Evolutionary conservation across 2,113 vertebrate genomes (phyloP).

Genomic region (Lamprologus lemairii): DNA sequence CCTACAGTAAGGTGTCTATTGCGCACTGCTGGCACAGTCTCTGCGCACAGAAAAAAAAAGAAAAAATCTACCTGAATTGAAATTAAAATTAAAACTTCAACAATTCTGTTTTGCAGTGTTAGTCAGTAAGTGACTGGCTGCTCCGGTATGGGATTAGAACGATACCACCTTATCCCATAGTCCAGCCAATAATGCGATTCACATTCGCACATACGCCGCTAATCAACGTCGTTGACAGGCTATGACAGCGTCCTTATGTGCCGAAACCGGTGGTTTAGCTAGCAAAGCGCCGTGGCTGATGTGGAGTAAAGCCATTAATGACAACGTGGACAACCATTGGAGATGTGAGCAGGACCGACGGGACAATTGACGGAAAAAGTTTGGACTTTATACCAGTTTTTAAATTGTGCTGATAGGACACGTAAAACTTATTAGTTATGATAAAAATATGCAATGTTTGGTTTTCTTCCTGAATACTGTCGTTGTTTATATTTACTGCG

Average conservation of each 20-base stretch:
- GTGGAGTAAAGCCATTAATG: no score
- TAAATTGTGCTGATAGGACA: no score
- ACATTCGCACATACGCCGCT: accelerated
- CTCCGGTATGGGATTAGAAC: background rate
- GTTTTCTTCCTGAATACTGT: no score
- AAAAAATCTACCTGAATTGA: background rate
- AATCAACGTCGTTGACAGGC: accelerated
- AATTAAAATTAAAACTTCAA: background rate
- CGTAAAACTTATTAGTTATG: no score
- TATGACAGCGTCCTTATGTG: background rate
- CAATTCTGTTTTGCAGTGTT: background rate
- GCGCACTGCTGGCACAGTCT: accelerated
- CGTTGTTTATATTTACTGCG: accelerated
- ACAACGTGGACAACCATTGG: no score
- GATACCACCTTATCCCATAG: background rate
- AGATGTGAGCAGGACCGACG: no score
- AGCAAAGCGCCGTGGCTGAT: accelerated
- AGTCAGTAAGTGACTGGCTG: background rate
- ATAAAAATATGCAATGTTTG: no score
- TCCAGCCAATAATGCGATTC: background rate
- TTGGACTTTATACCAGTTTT: no score
- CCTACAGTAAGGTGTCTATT: background rate
- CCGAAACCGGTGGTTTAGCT: accelerated
- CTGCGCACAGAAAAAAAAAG: background rate
- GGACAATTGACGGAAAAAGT: accelerated